Percentiles rank a stretch among this genome's conserved stretches.
These are phyloP conservation scores for Clarias batrachus DNA, from an alignment of 2,113 vertebrate genomes.

Conservation along the genomic window DNA sequence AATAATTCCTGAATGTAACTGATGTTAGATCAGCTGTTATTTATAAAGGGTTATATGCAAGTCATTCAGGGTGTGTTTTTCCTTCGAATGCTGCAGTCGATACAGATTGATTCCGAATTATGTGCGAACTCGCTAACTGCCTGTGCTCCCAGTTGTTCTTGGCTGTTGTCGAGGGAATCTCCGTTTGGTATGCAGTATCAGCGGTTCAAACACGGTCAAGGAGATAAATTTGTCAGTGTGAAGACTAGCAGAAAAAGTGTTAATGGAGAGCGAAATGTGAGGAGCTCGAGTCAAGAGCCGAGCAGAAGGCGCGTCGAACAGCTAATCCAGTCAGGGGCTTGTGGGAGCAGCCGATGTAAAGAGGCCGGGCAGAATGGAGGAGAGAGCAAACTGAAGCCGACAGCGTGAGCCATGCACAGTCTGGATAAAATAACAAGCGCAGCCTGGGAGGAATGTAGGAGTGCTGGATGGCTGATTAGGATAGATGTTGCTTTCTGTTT, in stretches of 20 bases:
- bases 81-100: neutral
- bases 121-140: neutral
- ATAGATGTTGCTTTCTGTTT: conserved; percentile 39
- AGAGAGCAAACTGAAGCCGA: conserved; percentile 38
- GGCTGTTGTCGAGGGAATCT: neutral
- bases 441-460: neutral
- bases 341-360: conserved; percentile 30
- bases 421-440: conserved; percentile 25
- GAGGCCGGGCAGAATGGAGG: conserved; percentile 29
- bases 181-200: neutral
- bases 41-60: neutral
- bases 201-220: neutral
- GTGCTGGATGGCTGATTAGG: conserved; percentile 44
- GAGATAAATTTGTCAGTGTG: conserved; percentile 28
- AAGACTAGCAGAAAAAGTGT: conserved; percentile 15
- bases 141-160: neutral
- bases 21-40: neutral
- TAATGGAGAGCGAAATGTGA: conserved; percentile 11
- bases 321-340: neutral
- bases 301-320: conserved; percentile 3
- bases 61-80: neutral
- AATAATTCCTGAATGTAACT: neutral
- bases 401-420: conserved; percentile 17
- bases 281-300: neutral
- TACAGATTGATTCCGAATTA: neutral